Evolutionary conservation across 2,888 invertebrate species (phyloP), one percentile per base, ranked within the genome.

Genomic region (Aelia acuminata): DNA sequence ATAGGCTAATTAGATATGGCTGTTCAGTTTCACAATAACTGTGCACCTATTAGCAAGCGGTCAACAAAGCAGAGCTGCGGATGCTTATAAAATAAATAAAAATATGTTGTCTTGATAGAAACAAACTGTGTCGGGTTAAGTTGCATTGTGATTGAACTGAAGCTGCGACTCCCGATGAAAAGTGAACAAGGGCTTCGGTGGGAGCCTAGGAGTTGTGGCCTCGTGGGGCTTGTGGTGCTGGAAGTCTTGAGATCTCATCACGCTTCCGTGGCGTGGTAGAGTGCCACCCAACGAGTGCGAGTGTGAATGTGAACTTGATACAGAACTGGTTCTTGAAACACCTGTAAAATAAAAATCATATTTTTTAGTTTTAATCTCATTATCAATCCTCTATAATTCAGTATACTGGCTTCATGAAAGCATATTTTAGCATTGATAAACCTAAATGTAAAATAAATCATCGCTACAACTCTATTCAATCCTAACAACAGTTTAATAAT

Each of bases 121-220:
- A 8, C 18, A 35, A 70, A 35, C 13, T 18, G 7, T 35, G 7
- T 35, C 11, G 80, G n/a, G n/a, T 31, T 47, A 80, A n/a, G 80
- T 80, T 80, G 80, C 80, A 80, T 80, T 80, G 80, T 80, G 80
- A 47, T 80, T 80, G n/a, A 80, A 87, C 63, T 87, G 87, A 43
- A 87, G 87, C 63, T 87, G 87, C 3, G 87, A 70, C 70, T 87
- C 87, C 47, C 87, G 80, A 39, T 87, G 88, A 57, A 89, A 89
- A 10, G 89, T 88, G 88, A 93, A 93, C 90, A 93, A 93, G 91
- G 93, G 93, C 87, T 93, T 93, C 63, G 94, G 93, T 0, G 93
- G 92, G 90, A 93, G 92, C 91, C 94, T 92, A 90, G 92, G 93
- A 87, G 93, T 93, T 93, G 93, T 88, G 92, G 89, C 92, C 20